Percentiles rank a stretch among this genome's conserved stretches.
These are phyloP conservation scores for Caenorhabditis briggsae DNA, from an alignment of 1,140 invertebrate genomes.

Conservation along the genomic window DNA sequence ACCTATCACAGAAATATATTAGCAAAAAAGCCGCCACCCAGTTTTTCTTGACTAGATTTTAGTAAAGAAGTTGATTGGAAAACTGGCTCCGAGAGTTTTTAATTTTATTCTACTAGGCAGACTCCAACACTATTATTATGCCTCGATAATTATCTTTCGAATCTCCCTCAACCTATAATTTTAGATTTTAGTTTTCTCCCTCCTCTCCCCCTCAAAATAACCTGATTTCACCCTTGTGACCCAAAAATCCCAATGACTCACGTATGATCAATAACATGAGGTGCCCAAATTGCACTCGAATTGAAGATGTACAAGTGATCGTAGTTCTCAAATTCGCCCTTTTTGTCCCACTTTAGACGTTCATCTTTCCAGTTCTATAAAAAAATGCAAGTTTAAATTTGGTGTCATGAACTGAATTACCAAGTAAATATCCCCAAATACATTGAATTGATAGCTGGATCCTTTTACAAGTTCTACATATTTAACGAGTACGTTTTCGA, in stretches of 20 bases:
- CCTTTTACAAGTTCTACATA: constrained; percentile 71
- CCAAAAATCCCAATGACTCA: constrained; percentile 52
- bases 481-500: constrained; percentile 68
- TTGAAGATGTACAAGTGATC: constrained; percentile 69
- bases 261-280: constrained; percentile 71
- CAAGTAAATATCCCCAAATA: constrained; percentile 73
- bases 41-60: too few species aligned
- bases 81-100: too few species aligned
- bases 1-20: too few species aligned
- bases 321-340: constrained; percentile 67
- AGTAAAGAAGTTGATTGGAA: too few species aligned
- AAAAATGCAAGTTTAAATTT: not conserved
- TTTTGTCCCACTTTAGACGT: constrained; percentile 71
- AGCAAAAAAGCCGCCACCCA: too few species aligned
- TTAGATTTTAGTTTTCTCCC: too few species aligned
- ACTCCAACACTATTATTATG: too few species aligned
- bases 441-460: constrained; percentile 72
- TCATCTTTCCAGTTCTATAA: constrained; percentile 74
- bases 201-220: too few species aligned
- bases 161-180: too few species aligned
- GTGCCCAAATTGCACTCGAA: constrained; percentile 73
- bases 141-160: too few species aligned
- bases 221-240: not conserved
- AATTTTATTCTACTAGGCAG: too few species aligned
- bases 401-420: constrained; percentile 59